These are phyloP conservation scores for Neosilurus mollespiculum DNA, from an alignment of 2,797 vertebrate species.

Conservation along the genomic window DNA sequence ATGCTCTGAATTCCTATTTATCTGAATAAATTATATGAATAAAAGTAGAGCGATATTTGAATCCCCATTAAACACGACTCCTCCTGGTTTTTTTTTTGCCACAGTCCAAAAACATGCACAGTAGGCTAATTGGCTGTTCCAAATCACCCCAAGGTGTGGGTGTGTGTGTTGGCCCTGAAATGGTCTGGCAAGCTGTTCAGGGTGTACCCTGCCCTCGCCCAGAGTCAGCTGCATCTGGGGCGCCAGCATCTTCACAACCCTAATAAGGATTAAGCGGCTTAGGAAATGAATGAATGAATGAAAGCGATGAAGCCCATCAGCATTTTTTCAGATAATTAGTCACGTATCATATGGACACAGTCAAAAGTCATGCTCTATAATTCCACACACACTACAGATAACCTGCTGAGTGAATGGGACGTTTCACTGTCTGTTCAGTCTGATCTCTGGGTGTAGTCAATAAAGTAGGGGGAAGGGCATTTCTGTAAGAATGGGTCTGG, in stretches of 20 bases:
- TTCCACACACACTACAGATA: conserved; percentile 13
- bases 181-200: too few relatives aligned
- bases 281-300: background rate
- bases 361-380: conserved; percentile 20
- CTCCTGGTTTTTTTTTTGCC: too few relatives aligned
- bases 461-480: conserved; percentile 35
- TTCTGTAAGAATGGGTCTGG: conserved; percentile 23
- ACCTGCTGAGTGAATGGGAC: conserved; percentile 38
- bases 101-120: too few relatives aligned
- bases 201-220: too few relatives aligned
- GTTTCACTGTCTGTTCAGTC: conserved; percentile 29
- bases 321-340: conserved; percentile 37
- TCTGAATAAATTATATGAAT: too few relatives aligned
- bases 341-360: conserved; percentile 27
- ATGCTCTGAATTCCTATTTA: background rate
- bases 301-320: conserved; percentile 25
- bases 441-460: conserved; percentile 41
- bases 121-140: too few relatives aligned
- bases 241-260: too few relatives aligned
- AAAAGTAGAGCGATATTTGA: background rate
- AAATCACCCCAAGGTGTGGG: too few relatives aligned
- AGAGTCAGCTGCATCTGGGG: too few relatives aligned
- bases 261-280: too few relatives aligned
- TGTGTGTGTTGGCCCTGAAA: too few relatives aligned
- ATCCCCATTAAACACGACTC: conserved; percentile 22